Percentiles rank a stretch among this genome's conserved stretches.
Conservation (phyloP, 2,797 vertebrate species). For the Ataeniobius toweri region DNA sequence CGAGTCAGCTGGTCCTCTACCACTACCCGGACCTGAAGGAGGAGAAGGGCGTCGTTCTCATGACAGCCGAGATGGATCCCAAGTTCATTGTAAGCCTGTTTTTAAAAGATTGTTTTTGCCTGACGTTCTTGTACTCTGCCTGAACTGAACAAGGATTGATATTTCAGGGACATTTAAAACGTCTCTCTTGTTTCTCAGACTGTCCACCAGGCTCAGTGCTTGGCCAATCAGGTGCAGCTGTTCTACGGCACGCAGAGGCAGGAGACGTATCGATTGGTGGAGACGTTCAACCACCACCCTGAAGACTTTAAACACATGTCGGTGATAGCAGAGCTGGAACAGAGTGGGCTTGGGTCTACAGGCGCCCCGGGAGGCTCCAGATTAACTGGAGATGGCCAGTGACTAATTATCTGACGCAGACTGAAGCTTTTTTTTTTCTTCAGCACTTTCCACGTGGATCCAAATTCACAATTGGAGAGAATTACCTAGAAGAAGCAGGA, state of each 20-base stretch:
- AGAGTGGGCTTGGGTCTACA: constrained; percentile 79
- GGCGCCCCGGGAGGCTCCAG: not conserved
- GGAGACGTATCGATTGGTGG: constrained; percentile 86
- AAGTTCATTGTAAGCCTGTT: constrained; percentile 86
- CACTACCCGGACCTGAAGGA: constrained; percentile 91
- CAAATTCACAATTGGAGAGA: not conserved
- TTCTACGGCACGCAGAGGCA: constrained; percentile 89
- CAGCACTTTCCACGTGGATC: not conserved
- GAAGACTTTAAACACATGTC: constrained; percentile 91
- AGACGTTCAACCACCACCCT: constrained; percentile 91
- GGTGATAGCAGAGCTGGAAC: constrained; percentile 91
- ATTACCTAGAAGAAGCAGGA: not conserved
- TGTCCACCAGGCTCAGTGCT: constrained; percentile 90
- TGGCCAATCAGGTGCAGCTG: constrained; percentile 96
- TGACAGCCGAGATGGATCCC: constrained; percentile 93
- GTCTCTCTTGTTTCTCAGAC: constrained; percentile 72
- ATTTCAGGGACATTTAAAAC: not conserved
- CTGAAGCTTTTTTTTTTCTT: not conserved
- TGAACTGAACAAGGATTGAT: not conserved
- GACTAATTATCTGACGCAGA: not conserved
- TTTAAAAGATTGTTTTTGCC: not conserved
- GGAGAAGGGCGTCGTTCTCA: constrained; percentile 90
- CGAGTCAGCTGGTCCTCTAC: constrained; percentile 92
- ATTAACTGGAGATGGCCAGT: not conserved
- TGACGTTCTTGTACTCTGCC: not conserved